Conservation (phyloP, 2,797 vertebrate genomes). For the Pyrocephalus nanus region DNA sequence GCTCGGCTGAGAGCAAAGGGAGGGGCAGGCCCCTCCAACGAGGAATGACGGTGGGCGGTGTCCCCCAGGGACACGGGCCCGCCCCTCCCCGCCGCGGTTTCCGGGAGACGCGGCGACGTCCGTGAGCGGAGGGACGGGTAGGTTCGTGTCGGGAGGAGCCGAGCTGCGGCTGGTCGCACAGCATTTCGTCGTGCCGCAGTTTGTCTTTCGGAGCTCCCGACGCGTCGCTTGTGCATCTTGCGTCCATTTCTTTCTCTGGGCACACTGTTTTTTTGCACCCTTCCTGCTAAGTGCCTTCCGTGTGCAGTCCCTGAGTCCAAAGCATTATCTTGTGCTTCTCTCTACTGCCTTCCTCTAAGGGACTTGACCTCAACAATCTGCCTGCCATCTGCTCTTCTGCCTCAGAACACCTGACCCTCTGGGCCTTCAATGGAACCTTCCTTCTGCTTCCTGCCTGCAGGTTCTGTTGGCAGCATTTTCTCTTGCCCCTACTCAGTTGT, state of each 20-base stretch:
- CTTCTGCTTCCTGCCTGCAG: background rate
- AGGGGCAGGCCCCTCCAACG: too few relatives aligned
- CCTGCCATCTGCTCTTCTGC: background rate
- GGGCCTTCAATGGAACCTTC: background rate
- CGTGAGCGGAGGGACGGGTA: fast-evolving
- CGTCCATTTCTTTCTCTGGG: background rate
- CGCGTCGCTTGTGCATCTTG: background rate
- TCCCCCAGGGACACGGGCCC: background rate
- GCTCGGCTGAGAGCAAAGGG: background rate
- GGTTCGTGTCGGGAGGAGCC: background rate
- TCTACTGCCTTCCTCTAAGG: background rate
- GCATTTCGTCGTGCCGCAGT: background rate
- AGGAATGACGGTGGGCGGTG: too few relatives aligned
- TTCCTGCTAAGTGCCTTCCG: background rate
- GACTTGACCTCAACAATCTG: too few relatives aligned
- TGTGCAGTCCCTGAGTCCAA: background rate
- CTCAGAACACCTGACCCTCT: background rate
- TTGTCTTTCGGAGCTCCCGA: background rate
- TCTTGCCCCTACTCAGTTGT: background rate
- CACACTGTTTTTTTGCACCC: background rate
- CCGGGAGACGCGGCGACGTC: fast-evolving
- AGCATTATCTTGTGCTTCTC: background rate
- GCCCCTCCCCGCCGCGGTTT: background rate
- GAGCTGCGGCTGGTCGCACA: fast-evolving
- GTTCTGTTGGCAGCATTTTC: background rate